Percentiles rank a stretch among this genome's conserved stretches.
These are phyloP conservation scores for Ahaetulla prasina DNA, from an alignment of 2,113 vertebrate species.

Conservation along the genomic window DNA sequence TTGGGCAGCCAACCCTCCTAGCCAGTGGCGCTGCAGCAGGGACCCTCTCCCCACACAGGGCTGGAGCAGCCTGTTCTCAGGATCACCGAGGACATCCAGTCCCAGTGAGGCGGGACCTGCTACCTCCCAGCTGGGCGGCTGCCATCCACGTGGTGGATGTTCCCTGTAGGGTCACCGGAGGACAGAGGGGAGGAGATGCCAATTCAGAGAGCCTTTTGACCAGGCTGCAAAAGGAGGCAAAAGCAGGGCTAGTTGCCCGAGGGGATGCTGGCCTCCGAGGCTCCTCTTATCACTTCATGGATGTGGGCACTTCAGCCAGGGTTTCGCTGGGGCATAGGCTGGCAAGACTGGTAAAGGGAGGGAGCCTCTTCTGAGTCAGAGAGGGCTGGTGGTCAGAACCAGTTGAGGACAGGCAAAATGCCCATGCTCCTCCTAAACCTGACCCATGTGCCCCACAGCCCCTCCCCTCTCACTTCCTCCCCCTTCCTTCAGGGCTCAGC, in stretches of 20 bases:
- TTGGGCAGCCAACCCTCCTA: neutral
- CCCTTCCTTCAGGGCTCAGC: neutral
- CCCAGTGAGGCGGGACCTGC: neutral
- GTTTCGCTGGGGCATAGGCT: neutral
- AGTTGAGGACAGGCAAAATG: neutral
- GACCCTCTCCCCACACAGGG: neutral
- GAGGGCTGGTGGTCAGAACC: neutral
- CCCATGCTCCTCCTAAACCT: neutral
- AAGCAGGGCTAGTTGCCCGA: neutral
- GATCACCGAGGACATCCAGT: constrained; percentile 4
- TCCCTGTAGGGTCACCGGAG: neutral
- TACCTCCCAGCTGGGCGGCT: neutral
- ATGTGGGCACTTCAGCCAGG: neutral
- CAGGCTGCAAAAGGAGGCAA: neutral
- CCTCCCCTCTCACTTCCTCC: neutral
- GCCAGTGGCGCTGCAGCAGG: neutral
- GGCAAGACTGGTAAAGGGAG: neutral
- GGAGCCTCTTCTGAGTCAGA: neutral
- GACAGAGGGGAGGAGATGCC: neutral
- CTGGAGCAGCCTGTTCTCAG: constrained; percentile 7
- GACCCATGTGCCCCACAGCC: neutral
- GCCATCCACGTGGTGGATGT: neutral
- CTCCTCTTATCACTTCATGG: neutral
- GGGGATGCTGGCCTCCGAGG: too few species aligned
- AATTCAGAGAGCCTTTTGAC: neutral